Base-by-base conservation (phyloP, 1,140 invertebrate species). In the Mactra quadrangularis region DNA sequence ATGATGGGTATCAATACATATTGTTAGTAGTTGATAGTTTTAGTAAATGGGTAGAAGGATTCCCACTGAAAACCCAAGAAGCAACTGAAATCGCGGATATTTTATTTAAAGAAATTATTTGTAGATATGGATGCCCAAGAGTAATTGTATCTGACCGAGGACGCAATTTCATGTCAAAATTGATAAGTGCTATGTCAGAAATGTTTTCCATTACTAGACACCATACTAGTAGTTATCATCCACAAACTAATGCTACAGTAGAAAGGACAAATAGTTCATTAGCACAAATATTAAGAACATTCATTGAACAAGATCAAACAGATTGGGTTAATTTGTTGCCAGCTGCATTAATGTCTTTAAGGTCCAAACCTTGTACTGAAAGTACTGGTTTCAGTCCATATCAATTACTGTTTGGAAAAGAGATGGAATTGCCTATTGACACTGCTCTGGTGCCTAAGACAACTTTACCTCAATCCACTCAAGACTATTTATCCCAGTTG, bases 201-300 rank as follows among this genome's bases (percentile, higher is more conserved):
- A 25, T 87, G 11, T 87, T 87, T 52, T 38, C 77, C 22, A 77
- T 87, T n/a, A 85, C 45, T 27, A 45, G 78, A 22, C 74, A 82
- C 27, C 33, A 66, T 52, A 84, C 86, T 31, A 84, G 78, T 27
- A 53, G 47, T 29, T 88, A 85, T 60, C 87, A 88, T 79, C 85
- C 85, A 27, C 66, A 82, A 62, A 79, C 77, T 19, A 88, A 88
- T 47, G n/a, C 78, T 33, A 60, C 85, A 55, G 81, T 59, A 76
- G 82, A 85, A 64, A 53, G 78, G 41, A n/a, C n/a, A 17, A 74
- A 66, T 50, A 64, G 41, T 17, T 57, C 59, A 9, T 19, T 81
- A 17, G 50, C 31, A 13, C 62, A 81, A 75, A 52, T 35, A 4
- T 22, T 81, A 19, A 35, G 77, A 27, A 33, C 59, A 7, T 84